Evolutionary conservation across 2,888 invertebrate genomes (phyloP), one percentile per base, ranked within the genome.

Genomic region (Cremastinae sp.): DNA sequence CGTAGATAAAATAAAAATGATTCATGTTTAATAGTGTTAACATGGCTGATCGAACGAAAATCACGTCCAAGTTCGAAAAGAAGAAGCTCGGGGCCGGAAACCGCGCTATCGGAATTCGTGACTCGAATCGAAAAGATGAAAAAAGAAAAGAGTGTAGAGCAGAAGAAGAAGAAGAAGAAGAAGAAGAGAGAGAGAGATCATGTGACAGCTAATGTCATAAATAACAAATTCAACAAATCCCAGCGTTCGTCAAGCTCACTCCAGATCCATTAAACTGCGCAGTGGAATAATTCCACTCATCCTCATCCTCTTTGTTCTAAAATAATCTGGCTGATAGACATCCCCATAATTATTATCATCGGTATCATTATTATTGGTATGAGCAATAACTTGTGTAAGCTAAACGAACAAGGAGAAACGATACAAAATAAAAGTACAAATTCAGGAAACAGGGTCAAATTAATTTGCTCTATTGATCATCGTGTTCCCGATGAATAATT

Each of bases 391-490:
- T 64, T 22, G 14, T 5, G 28, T 56, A 36, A 56, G 59, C 8
- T 16, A 20, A 91, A 91, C 91, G 90, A 91, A 90, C 90, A 91
- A 69, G 90, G 91, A 91, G 90, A 58, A 70, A 47, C 90, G 89
- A 89, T 90, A 45, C 47, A 9, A 45, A 47, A 49, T 56, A 62
- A 74, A 43, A 38, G 62, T 56, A 58, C 62, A 53, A 90, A 90
- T 90, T 58, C 34, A 58, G 43, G 62, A 64, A 78, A 74, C 62
- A 61, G 73, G 72, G 61, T 75, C 65, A 78, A 78, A 73, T 75
- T 71, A 68, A 71, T 75, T 53, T 66, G 49, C 51, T 71, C 47
- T 56, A 58, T 68, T 68, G 58, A 68, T 68, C 61, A 66, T 18
- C 14, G 56, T 54, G 61, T 72, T 62, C 58, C 62, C 38, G 45